A percentile compares a stretch with the other conserved stretches of the same genome.
These are phyloP conservation scores for Alligator mississippiensis DNA, from an alignment of 2,113 vertebrate species.

Conservation along the genomic window DNA sequence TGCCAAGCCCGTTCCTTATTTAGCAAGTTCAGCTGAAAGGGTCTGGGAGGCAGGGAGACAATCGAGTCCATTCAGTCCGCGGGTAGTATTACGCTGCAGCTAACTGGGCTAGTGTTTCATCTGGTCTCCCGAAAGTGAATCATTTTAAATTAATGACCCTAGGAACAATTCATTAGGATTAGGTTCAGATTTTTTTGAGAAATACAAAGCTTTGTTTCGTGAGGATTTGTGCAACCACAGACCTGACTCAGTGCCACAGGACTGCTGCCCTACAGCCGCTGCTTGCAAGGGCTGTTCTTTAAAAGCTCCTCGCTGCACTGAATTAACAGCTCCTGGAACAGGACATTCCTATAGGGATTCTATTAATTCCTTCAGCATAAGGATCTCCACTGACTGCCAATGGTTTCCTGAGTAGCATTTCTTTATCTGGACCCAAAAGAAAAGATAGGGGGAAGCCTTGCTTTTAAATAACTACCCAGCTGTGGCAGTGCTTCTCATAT, in stretches of 20 bases:
- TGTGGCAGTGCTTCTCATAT: background rate
- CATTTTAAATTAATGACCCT: conserved; percentile 10
- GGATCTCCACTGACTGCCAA: background rate
- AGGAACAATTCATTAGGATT: background rate
- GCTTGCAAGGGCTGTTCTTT: background rate
- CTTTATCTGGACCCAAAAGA: background rate
- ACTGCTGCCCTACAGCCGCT: accelerated
- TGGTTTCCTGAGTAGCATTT: background rate
- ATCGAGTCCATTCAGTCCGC: background rate
- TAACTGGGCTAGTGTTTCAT: background rate
- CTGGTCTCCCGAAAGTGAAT: conserved; percentile 42
- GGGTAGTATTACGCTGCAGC: background rate
- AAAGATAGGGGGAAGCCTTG: background rate
- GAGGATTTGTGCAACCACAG: accelerated
- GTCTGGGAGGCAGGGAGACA: conserved; percentile 28
- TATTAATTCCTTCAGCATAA: background rate
- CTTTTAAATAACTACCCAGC: accelerated
- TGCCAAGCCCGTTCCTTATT: background rate
- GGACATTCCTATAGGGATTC: conserved; percentile 33
- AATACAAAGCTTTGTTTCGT: background rate
- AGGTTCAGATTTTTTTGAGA: background rate
- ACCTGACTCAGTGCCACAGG: background rate
- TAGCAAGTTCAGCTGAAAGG: background rate
- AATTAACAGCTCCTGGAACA: background rate
- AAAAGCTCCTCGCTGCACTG: background rate